Percentiles rank a stretch among this genome's conserved stretches.
These are phyloP conservation scores for Typhlichthys subterraneus DNA, from an alignment of 2,797 vertebrate species.

Conservation along the genomic window DNA sequence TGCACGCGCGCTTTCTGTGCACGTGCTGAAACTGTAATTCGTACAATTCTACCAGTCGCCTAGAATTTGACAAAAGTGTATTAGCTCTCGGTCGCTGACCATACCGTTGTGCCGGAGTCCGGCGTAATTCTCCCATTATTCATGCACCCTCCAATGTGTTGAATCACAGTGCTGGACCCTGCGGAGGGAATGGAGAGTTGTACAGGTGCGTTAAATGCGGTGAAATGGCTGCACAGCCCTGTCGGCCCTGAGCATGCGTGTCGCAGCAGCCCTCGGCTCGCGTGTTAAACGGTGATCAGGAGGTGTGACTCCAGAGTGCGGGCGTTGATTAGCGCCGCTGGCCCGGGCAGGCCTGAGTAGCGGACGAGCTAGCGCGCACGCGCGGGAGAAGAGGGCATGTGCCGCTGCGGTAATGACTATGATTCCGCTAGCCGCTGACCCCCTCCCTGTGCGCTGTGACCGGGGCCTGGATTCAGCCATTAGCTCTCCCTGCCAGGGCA, in stretches of 20 bases:
- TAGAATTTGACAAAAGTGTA: too few species aligned
- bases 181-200: neutral
- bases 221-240: constrained; percentile 69
- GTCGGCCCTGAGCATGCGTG: constrained; percentile 47
- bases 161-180: too few species aligned
- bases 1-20: too few species aligned
- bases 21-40: too few species aligned
- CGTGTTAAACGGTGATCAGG: constrained; percentile 69
- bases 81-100: too few species aligned
- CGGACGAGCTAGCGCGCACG: constrained; percentile 56
- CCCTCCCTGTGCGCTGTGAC: constrained; percentile 79
- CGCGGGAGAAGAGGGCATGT: constrained; percentile 77
- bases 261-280: constrained; percentile 59
- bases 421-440: constrained; percentile 74
- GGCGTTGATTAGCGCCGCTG: constrained; percentile 72
- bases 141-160: neutral
- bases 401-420: constrained; percentile 79
- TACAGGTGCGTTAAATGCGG: constrained; percentile 25
- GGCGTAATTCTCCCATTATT: too few species aligned
- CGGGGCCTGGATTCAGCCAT: constrained; percentile 82
- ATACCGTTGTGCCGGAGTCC: too few species aligned
- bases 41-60: too few species aligned
- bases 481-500: constrained; percentile 80
- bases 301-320: constrained; percentile 69
- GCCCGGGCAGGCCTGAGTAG: constrained; percentile 69